A percentile compares a stretch with the other conserved stretches of the same genome.
Evolutionary conservation across 1,140 invertebrate species (phyloP).

Genomic region (Tetramorium parvispinum): DNA sequence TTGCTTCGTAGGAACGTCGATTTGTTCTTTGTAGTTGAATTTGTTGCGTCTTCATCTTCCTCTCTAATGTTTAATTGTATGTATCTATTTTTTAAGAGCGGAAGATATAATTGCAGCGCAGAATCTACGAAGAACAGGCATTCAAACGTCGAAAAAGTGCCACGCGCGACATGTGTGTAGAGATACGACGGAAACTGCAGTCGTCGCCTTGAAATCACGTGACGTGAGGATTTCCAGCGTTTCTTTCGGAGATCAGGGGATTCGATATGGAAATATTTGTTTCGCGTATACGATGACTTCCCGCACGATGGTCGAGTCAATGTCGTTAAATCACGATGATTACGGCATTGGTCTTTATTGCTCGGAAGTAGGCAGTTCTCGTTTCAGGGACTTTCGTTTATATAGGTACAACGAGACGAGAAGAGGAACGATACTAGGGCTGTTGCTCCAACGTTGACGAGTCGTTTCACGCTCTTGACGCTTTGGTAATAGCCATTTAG

Average conservation of each 20-base stretch:
- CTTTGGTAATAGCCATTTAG: constrained; percentile 52
- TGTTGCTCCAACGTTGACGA: constrained; percentile 18
- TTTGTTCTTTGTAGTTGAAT: not conserved
- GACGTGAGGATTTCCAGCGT: not conserved
- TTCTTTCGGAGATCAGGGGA: constrained; percentile 41
- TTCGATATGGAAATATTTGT: constrained; percentile 16
- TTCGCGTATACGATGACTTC: not conserved
- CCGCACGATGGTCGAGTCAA: constrained; percentile 45
- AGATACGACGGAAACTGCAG: not conserved
- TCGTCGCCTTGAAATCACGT: not conserved
- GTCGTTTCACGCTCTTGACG: constrained; percentile 43
- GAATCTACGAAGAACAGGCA: not conserved
- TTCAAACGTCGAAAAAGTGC: not conserved
- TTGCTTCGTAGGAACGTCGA: not conserved
- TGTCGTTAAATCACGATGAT: constrained; percentile 78
- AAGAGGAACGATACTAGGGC: constrained; percentile 58
- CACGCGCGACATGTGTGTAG: not conserved
- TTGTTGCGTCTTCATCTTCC: not conserved
- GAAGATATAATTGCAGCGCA: not conserved
- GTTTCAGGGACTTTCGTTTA: constrained; percentile 76
- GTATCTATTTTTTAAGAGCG: not conserved
- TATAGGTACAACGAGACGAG: constrained; percentile 62
- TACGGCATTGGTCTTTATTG: constrained; percentile 76
- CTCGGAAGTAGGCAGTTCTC: constrained; percentile 76
- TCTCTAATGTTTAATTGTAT: not conserved